Base-by-base conservation (phyloP, 1,140 invertebrate genomes). In the Drosophila eugracilis region DNA sequence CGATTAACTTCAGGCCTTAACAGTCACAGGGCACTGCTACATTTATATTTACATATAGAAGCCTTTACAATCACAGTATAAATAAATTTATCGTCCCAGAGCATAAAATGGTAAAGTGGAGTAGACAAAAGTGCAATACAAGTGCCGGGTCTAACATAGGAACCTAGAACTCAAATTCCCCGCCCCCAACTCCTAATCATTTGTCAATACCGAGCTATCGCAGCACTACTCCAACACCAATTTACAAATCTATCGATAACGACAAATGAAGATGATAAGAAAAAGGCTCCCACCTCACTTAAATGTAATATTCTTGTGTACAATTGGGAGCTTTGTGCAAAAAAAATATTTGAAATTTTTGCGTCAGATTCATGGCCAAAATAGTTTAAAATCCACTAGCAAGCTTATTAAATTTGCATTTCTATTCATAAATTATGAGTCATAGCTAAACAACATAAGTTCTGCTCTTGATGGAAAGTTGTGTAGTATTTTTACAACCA, bases 311-410 rank as follows among this genome's bases (percentile, higher is more conserved):
- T 19, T 44, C 21, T 12, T n/a, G 2, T 59, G 37, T 14, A 24
- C 14, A 57, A 41, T 12, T 28, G 10, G 5, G 12, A 0, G 36
- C 14, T 55, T 36, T 41, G 26, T 15, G 50, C 32, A 17, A 62
- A 59, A 58, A 30, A 58, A 24, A 44, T 7, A 15, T 24, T 14
- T 22, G 17, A 57, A 41, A 55, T 63, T 63, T 37, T 5, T 12
- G 10, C 15, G 59, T 39, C 37, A 59, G 21, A 34, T 39, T 44
- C 37, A 63, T 59, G 54, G 59, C 21, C 34, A 41, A 63, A 44
- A n/a, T 58, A 42, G 59, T 63, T 63, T 34, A 12, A 19, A 63
- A 30, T 17, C 14, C 15, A 63, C 19, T 44, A 28, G 28, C 4
- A 32, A 32, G 10, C 30, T 32, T 9, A 12, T 9, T 32, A 32